A percentile compares a stretch with the other conserved stretches of the same genome.
Evolutionary conservation across 2,888 invertebrate species (phyloP).

Genomic region (Rosalia funebris): DNA sequence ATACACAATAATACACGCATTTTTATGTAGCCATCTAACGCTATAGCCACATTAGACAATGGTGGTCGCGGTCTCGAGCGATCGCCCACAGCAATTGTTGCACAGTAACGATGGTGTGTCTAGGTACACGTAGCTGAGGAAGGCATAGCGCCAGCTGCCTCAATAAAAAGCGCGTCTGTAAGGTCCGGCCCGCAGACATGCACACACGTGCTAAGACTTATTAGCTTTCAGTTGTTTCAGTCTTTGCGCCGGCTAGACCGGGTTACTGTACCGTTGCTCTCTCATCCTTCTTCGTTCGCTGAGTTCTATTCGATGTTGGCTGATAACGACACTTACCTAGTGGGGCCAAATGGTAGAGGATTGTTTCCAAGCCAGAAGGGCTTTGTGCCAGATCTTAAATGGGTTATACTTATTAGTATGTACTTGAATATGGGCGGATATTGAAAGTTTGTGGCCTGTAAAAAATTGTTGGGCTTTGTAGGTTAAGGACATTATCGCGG

Average conservation of each 20-base stretch:
- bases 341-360: neutral
- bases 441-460: neutral
- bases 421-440: neutral
- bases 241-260: constrained; percentile 46
- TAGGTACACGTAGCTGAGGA: constrained; percentile 5
- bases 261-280: constrained; percentile 39
- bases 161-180: constrained; percentile 22
- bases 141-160: constrained; percentile 33
- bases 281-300: constrained; percentile 19
- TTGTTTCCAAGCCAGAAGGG: neutral
- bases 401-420: neutral
- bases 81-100: constrained; percentile 10
- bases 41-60: neutral
- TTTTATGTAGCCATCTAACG: neutral
- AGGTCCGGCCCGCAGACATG: constrained; percentile 13
- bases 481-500: neutral
- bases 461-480: neutral
- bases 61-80: neutral
- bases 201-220: constrained; percentile 45
- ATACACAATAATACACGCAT: neutral
- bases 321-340: constrained; percentile 36
- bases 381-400: neutral
- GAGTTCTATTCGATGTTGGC: constrained; percentile 29
- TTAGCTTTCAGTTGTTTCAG: constrained; percentile 44
- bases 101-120: constrained; percentile 8